These are phyloP conservation scores for Drosophila tropicalis DNA, from an alignment of 1,140 invertebrate genomes.

Conservation along the genomic window DNA sequence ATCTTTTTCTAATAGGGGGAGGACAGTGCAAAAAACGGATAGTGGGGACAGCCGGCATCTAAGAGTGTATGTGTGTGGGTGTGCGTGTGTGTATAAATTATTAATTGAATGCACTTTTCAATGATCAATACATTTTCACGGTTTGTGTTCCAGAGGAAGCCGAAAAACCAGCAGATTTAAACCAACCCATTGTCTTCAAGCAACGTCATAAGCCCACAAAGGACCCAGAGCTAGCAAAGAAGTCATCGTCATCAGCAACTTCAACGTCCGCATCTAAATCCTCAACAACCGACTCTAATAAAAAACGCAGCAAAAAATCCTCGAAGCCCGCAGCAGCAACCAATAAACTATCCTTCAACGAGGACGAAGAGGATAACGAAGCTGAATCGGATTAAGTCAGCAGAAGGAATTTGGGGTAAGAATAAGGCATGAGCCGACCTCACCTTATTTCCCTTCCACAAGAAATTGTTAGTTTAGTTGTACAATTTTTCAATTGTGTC, in stretches of 20 bases:
- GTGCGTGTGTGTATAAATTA: background rate
- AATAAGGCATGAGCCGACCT: background rate
- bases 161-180: constrained; percentile 73
- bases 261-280: constrained; percentile 5
- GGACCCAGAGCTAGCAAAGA: constrained; percentile 30
- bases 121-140: constrained; percentile 18
- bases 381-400: constrained; percentile 49
- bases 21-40: constrained; percentile 2
- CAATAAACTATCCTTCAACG: constrained; percentile 75
- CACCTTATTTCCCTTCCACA: too few species aligned
- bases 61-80: constrained; percentile 14
- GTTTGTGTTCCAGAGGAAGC: constrained; percentile 59
- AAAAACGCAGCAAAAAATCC: constrained; percentile 52
- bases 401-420: background rate
- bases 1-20: constrained; percentile 25
- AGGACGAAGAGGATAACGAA: constrained; percentile 74
- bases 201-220: constrained; percentile 55
- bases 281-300: constrained; percentile 31
- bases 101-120: constrained; percentile 18
- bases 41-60: constrained; percentile 9
- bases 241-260: background rate
- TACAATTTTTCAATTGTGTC: too few species aligned
- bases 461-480: too few species aligned
- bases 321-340: constrained; percentile 42
- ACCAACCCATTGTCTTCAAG: constrained; percentile 73